These are phyloP conservation scores for Bathynomus jamesi DNA, from an alignment of 1,140 invertebrate genomes.

Conservation along the genomic window DNA sequence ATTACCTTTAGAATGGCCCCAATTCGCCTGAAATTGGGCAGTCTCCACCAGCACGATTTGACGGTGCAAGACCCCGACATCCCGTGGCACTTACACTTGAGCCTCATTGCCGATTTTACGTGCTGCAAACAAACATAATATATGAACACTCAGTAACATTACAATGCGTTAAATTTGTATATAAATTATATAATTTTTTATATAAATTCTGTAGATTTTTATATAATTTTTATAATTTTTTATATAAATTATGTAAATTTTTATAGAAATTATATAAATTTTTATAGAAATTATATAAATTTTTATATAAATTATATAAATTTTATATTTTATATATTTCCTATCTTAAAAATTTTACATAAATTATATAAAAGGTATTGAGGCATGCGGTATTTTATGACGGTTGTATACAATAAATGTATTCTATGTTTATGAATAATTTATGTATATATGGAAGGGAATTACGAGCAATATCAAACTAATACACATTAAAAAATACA, in stretches of 20 bases:
- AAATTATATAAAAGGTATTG: too few species aligned
- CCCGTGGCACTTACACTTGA: constrained; percentile 89
- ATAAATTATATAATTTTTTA: too few species aligned
- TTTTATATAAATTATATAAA: neutral
- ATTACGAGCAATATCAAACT: too few species aligned
- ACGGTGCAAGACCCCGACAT: constrained; percentile 90
- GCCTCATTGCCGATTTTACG: constrained; percentile 47
- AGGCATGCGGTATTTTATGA: too few species aligned
- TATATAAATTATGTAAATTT: neutral
- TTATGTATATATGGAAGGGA: neutral
- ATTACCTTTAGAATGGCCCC: constrained; percentile 59
- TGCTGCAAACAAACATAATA: constrained; percentile 34
- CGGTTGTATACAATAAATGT: too few species aligned
- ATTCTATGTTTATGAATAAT: neutral
- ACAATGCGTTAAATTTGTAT: too few species aligned
- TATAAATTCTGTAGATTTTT: too few species aligned
- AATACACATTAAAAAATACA: too few species aligned
- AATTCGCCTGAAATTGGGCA: constrained; percentile 65
- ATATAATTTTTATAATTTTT: too few species aligned
- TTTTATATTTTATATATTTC: too few species aligned
- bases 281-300: neutral
- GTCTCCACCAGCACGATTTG: constrained; percentile 86
- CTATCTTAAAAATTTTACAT: too few species aligned
- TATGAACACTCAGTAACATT: too few species aligned
- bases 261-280: neutral